Percentiles rank a stretch among this genome's conserved stretches.
Evolutionary conservation across 2,797 vertebrate species (phyloP).

Genomic region (Setipinna tenuifilis): DNA sequence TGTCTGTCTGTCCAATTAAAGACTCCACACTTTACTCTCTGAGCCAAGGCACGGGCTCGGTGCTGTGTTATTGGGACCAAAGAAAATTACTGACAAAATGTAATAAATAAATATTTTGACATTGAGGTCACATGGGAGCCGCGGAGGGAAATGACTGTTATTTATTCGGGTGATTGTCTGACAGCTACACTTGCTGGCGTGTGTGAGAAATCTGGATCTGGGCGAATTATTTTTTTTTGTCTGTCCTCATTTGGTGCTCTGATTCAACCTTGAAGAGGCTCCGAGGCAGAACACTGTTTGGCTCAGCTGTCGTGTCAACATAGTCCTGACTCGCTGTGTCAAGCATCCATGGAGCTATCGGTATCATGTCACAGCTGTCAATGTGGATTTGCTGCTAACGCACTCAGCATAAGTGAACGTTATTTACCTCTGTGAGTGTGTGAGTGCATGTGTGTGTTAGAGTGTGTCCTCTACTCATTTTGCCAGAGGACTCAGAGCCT

Average conservation of each 20-base stretch:
- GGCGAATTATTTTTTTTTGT: constrained; percentile 16
- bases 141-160: constrained; percentile 22
- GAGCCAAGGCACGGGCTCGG: neutral
- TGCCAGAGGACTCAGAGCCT: neutral
- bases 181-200: neutral
- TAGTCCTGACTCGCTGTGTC: neutral
- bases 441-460: constrained; percentile 6
- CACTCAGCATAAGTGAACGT: constrained; percentile 17
- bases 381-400: constrained; percentile 20
- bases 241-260: neutral
- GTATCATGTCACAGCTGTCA: constrained; percentile 15
- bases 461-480: neutral
- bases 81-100: neutral
- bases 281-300: neutral
- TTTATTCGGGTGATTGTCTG: constrained; percentile 27
- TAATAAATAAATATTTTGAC: neutral
- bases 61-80: constrained; percentile 4
- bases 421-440: neutral
- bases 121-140: neutral
- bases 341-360: constrained; percentile 21
- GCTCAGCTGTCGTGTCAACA: constrained; percentile 9
- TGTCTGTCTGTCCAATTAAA: constrained; percentile 8
- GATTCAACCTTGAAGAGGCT: neutral
- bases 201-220: constrained; percentile 20
- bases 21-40: neutral